Conservation (phyloP, 2,888 invertebrate species). For the Muscina levida region DNA sequence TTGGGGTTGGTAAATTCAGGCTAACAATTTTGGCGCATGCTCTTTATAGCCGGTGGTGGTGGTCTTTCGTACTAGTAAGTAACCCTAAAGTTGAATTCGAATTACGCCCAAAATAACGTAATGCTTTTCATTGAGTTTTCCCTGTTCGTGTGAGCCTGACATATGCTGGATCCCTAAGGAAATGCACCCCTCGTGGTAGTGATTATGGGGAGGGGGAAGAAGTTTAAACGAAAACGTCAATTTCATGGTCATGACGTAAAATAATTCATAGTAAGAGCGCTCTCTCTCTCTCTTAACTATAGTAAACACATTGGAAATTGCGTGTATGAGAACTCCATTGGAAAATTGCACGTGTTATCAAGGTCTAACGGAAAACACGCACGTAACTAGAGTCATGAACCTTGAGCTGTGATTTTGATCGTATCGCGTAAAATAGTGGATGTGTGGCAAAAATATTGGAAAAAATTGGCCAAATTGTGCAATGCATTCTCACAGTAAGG, state of each 20-base stretch:
- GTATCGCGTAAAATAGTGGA: too few relatives aligned
- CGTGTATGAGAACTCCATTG: too few relatives aligned
- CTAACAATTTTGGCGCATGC: constrained; percentile 15
- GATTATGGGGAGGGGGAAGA: neutral
- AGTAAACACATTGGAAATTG: too few relatives aligned
- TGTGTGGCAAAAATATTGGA: too few relatives aligned
- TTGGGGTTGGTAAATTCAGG: neutral
- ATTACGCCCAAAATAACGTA: constrained; percentile 5
- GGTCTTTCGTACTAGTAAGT: too few relatives aligned
- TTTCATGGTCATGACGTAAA: neutral
- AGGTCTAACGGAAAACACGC: constrained; percentile 12
- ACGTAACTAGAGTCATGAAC: constrained; percentile 9
- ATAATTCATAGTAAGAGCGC: too few relatives aligned
- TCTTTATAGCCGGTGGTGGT: neutral
- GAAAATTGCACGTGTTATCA: constrained; percentile 19
- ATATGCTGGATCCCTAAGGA: neutral
- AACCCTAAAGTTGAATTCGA: neutral
- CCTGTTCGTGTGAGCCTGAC: too few relatives aligned
- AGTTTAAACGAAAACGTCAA: neutral
- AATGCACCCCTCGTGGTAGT: too few relatives aligned
- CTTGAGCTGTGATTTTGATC: neutral
- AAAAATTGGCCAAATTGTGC: too few relatives aligned
- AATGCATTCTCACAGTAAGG: too few relatives aligned
- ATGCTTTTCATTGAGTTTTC: too few relatives aligned
- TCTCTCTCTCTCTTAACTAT: too few relatives aligned